Conservation (phyloP, 2,888 invertebrate genomes). For the Tetragonula carbonaria region DNA sequence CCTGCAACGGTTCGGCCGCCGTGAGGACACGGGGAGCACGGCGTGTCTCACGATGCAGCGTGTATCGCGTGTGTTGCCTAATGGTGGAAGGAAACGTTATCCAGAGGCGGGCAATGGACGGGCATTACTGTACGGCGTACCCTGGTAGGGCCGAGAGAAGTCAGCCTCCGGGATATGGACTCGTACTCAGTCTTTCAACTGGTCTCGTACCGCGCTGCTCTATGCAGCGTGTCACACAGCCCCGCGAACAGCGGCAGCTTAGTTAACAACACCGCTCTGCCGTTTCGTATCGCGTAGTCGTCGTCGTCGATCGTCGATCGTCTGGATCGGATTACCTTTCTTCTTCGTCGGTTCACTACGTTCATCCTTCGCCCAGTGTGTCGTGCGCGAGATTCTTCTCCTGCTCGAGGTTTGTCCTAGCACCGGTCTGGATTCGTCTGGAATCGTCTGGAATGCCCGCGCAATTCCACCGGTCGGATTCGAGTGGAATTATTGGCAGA, state of each 20-base stretch:
- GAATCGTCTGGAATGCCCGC: neutral
- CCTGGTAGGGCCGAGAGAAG: conserved; percentile 77
- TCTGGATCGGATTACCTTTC: neutral
- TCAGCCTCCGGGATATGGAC: conserved; percentile 74
- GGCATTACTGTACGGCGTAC: conserved; percentile 65
- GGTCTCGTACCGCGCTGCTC: conserved; percentile 69
- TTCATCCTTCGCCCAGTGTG: conserved; percentile 21
- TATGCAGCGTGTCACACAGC: conserved; percentile 61
- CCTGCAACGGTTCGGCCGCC: conserved; percentile 38
- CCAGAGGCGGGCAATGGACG: conserved; percentile 68
- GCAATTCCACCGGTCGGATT: neutral
- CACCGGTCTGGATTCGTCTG: neutral
- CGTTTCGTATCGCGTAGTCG: conserved; percentile 16
- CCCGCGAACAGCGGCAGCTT: conserved; percentile 52
- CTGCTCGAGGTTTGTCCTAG: neutral
- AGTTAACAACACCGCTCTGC: conserved; percentile 58
- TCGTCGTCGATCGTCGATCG: too few relatives aligned
- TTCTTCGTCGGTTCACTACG: conserved; percentile 1
- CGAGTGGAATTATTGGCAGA: neutral
- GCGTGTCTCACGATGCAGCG: conserved; percentile 39
- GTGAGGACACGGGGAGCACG: conserved; percentile 37
- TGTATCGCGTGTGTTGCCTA: conserved; percentile 63
- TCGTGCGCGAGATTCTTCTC: conserved; percentile 6
- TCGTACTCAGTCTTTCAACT: conserved; percentile 77
- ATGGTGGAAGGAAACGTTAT: conserved; percentile 74